Evolutionary conservation across 2,888 invertebrate genomes (phyloP), one percentile per base, ranked within the genome.

Genomic region (Drosophila emarginata): DNA sequence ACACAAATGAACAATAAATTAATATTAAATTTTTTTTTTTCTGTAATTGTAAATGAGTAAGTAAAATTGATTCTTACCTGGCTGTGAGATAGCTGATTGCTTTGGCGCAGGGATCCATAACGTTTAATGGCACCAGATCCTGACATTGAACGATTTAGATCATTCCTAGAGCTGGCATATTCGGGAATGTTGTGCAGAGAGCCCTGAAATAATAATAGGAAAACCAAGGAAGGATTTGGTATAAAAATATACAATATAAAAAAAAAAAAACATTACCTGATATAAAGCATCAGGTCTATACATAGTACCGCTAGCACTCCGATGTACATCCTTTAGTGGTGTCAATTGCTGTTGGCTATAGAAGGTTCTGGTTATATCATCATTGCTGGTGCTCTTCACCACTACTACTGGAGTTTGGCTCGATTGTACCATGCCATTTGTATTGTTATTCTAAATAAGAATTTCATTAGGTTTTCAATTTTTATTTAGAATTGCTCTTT

Each of bases 221-320:
- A n/a, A n/a, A n/a, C n/a, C n/a, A n/a, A n/a, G n/a, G n/a, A n/a
- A n/a, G n/a, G n/a, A n/a, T n/a, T n/a, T n/a, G n/a, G n/a, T n/a
- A n/a, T n/a, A n/a, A n/a, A n/a, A n/a, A n/a, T n/a, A n/a, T n/a
- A n/a, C n/a, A n/a, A n/a, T n/a, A n/a, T n/a, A n/a, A n/a, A n/a
- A n/a, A n/a, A n/a, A n/a, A n/a, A 28, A 7, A n/a, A 37, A 62
- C 62, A n/a, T 96, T 77, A 97, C 97, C 89, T 96, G 96, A 90
- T 98, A 98, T 84, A 98, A 95, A 7, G 97, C 95, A 91, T 99
- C 98, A 61, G 96, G 96, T 61, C 97, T 94, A 84, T 95, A 94
- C 94, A 98, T 95, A 14, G 97, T 95, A 1, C 97, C 95, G 77
- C 95, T 95, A 36, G 94, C 95, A 37, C 93, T 94, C 1, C 85